A percentile compares a stretch with the other conserved stretches of the same genome.
Evolutionary conservation across 2,888 invertebrate genomes (phyloP).

Genomic region (Drosophila villosipedis): DNA sequence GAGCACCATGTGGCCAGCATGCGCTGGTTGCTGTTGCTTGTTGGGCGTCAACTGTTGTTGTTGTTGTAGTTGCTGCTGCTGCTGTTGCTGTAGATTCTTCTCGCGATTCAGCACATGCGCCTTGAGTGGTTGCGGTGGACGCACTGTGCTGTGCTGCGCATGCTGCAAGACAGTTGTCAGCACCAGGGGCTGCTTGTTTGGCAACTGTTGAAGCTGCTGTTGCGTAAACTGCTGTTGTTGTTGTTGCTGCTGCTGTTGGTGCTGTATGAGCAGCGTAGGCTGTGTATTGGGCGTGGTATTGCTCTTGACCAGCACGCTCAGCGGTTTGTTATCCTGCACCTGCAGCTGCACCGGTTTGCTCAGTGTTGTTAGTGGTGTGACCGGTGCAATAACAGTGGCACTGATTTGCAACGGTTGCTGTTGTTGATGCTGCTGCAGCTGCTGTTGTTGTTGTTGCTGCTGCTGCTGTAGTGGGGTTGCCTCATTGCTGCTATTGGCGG

Average conservation of each 20-base stretch:
- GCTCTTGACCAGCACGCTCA: constrained; percentile 83
- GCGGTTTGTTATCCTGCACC: constrained; percentile 71
- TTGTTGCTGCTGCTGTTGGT: constrained; percentile 51
- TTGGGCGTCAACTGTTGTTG: constrained; percentile 62
- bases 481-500: constrained; percentile 58
- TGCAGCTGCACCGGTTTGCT: constrained; percentile 76
- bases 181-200: constrained; percentile 79
- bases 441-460: constrained; percentile 49
- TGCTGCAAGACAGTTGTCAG: constrained; percentile 82
- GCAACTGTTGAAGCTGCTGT: constrained; percentile 48
- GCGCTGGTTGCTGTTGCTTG: constrained; percentile 70
- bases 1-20: constrained; percentile 73
- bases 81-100: constrained; percentile 76
- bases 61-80: constrained; percentile 52
- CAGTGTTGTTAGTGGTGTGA: constrained; percentile 68
- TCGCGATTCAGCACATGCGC: constrained; percentile 88
- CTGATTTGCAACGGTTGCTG: constrained; percentile 54
- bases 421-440: constrained; percentile 46
- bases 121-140: constrained; percentile 87
- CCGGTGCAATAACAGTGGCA: constrained; percentile 63
- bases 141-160: constrained; percentile 83
- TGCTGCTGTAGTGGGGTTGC: constrained; percentile 41
- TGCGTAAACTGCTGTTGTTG: constrained; percentile 49
- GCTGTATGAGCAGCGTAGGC: constrained; percentile 57
- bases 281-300: constrained; percentile 49